phyloP scores from a whole-genome alignment of 2,113 vertebrate genomes.

The Nematolebias whitei region DNA sequence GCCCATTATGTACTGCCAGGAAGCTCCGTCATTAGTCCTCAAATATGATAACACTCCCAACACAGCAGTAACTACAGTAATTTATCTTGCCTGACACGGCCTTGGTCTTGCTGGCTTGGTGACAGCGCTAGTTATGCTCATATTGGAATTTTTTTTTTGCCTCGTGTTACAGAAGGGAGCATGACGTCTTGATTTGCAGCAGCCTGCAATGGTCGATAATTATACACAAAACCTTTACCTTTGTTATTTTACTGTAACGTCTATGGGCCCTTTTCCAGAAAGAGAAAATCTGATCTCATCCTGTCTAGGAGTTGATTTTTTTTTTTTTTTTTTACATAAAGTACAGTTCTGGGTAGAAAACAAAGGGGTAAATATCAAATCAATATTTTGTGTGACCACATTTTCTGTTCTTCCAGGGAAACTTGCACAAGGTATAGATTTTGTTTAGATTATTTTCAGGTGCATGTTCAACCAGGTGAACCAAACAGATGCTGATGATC shows the following conservation, averaged over 20 bases:
- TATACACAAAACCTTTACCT: conserved; percentile 50
- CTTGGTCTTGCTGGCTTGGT: conserved; percentile 27
- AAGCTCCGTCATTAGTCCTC: conserved; percentile 53
- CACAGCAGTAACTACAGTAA: conserved; percentile 52
- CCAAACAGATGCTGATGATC: no score
- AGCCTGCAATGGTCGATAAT: conserved; percentile 42
- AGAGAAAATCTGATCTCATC: conserved; percentile 48
- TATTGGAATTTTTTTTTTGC: conserved; percentile 26
- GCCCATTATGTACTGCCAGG: conserved; percentile 38
- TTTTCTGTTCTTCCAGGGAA: no score
- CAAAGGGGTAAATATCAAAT: no score
- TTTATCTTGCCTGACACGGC: conserved; percentile 50
- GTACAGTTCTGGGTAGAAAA: conserved; percentile 1
- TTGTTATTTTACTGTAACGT: conserved; percentile 53
- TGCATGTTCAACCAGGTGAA: no score
- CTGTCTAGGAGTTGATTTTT: conserved; percentile 37
- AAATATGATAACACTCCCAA: conserved; percentile 57
- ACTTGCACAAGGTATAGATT: no score
- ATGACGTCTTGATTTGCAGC: conserved; percentile 54
- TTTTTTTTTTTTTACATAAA: conserved; percentile 26
- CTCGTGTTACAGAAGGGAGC: conserved; percentile 13
- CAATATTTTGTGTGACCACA: no score
- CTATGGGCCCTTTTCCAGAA: conserved; percentile 18
- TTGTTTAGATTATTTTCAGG: no score
- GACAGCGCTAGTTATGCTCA: conserved; percentile 23